These are phyloP conservation scores for Drosophila neotestacea DNA, from an alignment of 2,888 invertebrate species.

Conservation along the genomic window DNA sequence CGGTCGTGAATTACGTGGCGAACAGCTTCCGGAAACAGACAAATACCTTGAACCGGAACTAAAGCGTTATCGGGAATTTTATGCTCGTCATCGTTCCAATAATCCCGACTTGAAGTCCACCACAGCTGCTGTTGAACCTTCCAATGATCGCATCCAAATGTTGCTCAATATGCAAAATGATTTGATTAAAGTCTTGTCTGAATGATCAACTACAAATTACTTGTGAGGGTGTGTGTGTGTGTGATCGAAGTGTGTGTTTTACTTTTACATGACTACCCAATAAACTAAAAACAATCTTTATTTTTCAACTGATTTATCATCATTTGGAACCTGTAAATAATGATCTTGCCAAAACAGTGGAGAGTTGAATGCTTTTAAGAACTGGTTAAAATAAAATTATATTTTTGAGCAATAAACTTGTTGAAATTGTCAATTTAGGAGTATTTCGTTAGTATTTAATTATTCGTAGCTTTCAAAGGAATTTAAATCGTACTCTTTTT, in stretches of 20 bases:
- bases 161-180: conserved; percentile 80
- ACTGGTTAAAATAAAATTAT: too few species aligned
- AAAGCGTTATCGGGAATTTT: conserved; percentile 65
- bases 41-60: conserved; percentile 76
- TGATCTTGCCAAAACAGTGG: too few species aligned
- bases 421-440: too few species aligned
- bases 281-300: not conserved
- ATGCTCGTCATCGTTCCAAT: conserved; percentile 39
- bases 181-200: conserved; percentile 69
- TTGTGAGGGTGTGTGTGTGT: not conserved
- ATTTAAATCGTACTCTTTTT: too few species aligned
- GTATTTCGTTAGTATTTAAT: too few species aligned
- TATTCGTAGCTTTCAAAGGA: too few species aligned
- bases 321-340: too few species aligned
- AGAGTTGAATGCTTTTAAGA: not conserved
- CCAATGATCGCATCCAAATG: conserved; percentile 68
- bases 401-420: too few species aligned
- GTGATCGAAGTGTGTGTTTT: not conserved
- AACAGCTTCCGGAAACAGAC: conserved; percentile 41
- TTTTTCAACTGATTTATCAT: too few species aligned
- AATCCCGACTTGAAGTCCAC: conserved; percentile 26
- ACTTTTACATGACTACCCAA: conserved; percentile 1
- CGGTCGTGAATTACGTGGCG: conserved; percentile 73
- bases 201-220: conserved; percentile 4
- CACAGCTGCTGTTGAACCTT: conserved; percentile 11